Conservation (phyloP, 2,888 invertebrate species). For the Gandaritis pyraliata region DNA sequence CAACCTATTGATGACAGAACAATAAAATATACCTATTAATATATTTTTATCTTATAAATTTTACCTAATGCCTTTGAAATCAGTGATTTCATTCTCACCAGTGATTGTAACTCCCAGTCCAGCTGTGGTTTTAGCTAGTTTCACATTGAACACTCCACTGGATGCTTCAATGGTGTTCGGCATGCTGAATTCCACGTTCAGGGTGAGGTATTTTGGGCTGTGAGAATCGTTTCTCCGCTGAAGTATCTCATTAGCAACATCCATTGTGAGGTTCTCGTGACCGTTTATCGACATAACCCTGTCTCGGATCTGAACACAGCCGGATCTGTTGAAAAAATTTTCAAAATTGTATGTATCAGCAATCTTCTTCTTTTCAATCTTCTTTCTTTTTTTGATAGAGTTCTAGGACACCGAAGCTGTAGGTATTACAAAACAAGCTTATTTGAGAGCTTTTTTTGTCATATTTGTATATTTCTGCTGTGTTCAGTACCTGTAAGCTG, state of each 20-base stretch:
- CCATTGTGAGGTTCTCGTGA: conserved; percentile 86
- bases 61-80: too few species aligned
- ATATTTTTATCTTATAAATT: too few species aligned
- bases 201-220: conserved; percentile 87
- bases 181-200: conserved; percentile 95
- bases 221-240: conserved; percentile 84
- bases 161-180: conserved; percentile 96
- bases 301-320: conserved; percentile 91
- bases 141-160: conserved; percentile 95
- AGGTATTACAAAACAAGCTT: too few species aligned
- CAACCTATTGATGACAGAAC: conserved; percentile 59
- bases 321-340: conserved; percentile 81
- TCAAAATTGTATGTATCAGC: too few species aligned
- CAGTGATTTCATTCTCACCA: conserved; percentile 70
- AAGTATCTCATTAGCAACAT: conserved; percentile 85
- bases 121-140: conserved; percentile 90
- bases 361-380: too few species aligned
- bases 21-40: too few species aligned
- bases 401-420: too few species aligned
- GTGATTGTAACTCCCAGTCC: conserved; percentile 96
- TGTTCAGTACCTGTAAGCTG: conserved; percentile 68
- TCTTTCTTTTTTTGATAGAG: too few species aligned
- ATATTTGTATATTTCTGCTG: too few species aligned
- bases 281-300: conserved; percentile 94
- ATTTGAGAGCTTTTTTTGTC: too few species aligned